Evolutionary conservation across 2,888 invertebrate species (phyloP).

Genomic region (Halictus quadricinctus): DNA sequence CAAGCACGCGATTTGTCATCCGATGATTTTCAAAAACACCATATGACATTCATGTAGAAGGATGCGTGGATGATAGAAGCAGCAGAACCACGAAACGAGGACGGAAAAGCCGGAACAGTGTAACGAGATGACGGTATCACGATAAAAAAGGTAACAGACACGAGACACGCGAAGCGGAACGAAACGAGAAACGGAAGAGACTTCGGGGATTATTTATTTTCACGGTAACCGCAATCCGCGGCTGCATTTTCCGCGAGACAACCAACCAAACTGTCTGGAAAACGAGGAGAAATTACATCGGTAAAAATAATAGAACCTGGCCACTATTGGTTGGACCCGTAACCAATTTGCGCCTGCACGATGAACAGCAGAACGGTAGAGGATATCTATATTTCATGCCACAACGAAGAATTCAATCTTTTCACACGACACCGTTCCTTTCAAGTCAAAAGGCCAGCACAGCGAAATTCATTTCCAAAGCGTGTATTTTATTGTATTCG

Average conservation of each 20-base stretch:
- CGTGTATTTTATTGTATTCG: not conserved
- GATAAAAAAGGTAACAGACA: constrained; percentile 62
- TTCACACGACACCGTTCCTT: not conserved
- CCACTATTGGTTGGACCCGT: constrained; percentile 35
- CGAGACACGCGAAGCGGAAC: constrained; percentile 59
- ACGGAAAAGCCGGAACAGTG: constrained; percentile 43
- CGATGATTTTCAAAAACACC: constrained; percentile 31
- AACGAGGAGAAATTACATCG: constrained; percentile 79
- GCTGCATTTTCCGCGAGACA: constrained; percentile 72
- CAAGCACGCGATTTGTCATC: constrained; percentile 22
- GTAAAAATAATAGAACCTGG: constrained; percentile 71
- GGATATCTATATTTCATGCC: not conserved
- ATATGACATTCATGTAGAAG: constrained; percentile 15
- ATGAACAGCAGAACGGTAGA: constrained; percentile 29
- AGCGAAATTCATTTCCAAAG: not conserved
- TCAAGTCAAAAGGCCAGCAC: not conserved
- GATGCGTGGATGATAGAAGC: not conserved
- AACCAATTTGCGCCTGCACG: constrained; percentile 45
- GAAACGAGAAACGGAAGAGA: constrained; percentile 69
- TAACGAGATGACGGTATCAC: constrained; percentile 62
- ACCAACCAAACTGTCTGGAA: constrained; percentile 77
- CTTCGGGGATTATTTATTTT: constrained; percentile 76
- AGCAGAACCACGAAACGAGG: not conserved
- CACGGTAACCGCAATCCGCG: constrained; percentile 74
- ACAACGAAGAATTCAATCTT: not conserved